Percentiles rank a stretch among this genome's conserved stretches.
phyloP scores from a whole-genome alignment of 2,113 vertebrate genomes.

The Pterophyllum scalare region DNA sequence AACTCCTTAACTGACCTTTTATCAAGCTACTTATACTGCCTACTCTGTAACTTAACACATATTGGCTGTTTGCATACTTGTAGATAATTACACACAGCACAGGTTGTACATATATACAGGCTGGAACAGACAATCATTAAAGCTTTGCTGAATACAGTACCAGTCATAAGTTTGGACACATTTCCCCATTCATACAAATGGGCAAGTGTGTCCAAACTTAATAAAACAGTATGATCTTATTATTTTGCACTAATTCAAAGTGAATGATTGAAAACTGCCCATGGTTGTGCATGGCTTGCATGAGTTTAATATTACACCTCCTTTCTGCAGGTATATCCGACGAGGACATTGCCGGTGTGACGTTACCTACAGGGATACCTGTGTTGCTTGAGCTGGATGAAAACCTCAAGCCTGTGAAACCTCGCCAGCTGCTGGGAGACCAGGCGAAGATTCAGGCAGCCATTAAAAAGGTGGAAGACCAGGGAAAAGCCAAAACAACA shows the following conservation, averaged over 20 bases:
- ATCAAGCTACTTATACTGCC: conserved; percentile 1
- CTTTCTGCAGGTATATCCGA: conserved; percentile 89
- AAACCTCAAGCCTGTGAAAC: conserved; percentile 86
- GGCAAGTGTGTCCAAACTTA: too few relatives aligned
- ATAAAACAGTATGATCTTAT: background rate
- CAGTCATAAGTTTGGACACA: too few relatives aligned
- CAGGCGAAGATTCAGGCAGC: conserved; percentile 93
- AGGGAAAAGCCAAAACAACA: conserved; percentile 88
- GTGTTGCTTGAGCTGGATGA: conserved; percentile 93
- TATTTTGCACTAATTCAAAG: background rate
- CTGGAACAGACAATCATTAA: background rate
- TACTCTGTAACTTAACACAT: conserved; percentile 2
- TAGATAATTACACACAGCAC: background rate
- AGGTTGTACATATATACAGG: background rate
- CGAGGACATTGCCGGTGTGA: conserved; percentile 88
- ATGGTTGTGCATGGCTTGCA: too few relatives aligned
- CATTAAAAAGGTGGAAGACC: conserved; percentile 97
- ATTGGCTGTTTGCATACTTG: background rate
- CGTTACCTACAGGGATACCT: conserved; percentile 93
- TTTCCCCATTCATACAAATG: too few relatives aligned
- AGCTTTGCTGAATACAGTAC: background rate
- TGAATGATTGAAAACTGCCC: background rate
- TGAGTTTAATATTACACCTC: background rate
- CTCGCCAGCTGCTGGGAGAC: conserved; percentile 91
- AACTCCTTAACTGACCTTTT: conserved; percentile 67